Conservation (phyloP, 2,797 vertebrate genomes). For the Hydrocynus forskahlii region DNA sequence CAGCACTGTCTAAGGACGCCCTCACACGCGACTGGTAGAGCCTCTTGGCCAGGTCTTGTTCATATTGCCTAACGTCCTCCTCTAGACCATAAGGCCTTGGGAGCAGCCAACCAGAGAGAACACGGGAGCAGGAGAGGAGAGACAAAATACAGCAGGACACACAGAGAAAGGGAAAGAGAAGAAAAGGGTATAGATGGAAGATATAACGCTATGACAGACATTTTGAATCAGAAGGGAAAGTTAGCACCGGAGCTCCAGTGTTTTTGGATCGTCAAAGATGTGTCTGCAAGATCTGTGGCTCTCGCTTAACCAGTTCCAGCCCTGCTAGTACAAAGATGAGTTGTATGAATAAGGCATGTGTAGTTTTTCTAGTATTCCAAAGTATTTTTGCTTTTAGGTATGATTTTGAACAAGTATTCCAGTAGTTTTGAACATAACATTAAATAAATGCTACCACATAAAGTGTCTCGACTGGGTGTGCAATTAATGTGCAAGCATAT, state of each 20-base stretch:
- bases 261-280: conserved; percentile 43
- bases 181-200: conserved; percentile 50
- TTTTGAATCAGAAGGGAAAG: conserved; percentile 50
- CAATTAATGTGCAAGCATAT: too few species aligned
- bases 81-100: conserved; percentile 86
- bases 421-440: too few species aligned
- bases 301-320: neutral
- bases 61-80: conserved; percentile 94
- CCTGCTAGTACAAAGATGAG: neutral
- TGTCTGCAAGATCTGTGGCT: neutral
- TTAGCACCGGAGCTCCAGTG: conserved; percentile 64
- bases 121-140: conserved; percentile 57
- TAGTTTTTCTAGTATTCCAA: too few species aligned
- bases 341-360: neutral
- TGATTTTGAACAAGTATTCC: too few species aligned
- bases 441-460: too few species aligned
- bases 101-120: conserved; percentile 54
- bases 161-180: conserved; percentile 55
- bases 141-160: conserved; percentile 55
- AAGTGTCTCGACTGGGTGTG: too few species aligned
- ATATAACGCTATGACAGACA: conserved; percentile 47
- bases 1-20: conserved; percentile 76
- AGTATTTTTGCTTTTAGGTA: too few species aligned
- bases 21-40: conserved; percentile 91
- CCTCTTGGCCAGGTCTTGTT: conserved; percentile 92